Conservation (phyloP, 2,113 vertebrate species). For the Emydocephalus ijimae region DNA sequence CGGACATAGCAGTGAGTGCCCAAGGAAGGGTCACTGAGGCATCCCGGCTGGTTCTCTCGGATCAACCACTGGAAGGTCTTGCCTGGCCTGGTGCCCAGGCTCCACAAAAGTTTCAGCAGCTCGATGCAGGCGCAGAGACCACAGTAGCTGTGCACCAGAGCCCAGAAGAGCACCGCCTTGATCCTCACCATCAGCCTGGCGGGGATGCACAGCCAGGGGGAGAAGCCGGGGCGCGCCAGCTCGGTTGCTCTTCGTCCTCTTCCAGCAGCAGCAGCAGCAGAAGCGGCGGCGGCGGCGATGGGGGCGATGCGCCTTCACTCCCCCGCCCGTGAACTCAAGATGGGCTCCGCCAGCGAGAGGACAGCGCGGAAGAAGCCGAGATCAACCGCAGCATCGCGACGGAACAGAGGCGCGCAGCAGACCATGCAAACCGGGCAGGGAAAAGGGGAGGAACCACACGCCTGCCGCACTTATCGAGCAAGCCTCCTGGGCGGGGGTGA, state of each 20-base stretch:
- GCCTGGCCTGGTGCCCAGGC: constrained; percentile 78
- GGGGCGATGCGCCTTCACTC: not conserved
- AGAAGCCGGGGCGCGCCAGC: not conserved
- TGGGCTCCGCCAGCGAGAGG: constrained; percentile 23
- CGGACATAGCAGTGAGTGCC: constrained; percentile 96
- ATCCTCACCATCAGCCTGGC: constrained; percentile 72
- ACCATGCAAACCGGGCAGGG: constrained; percentile 10
- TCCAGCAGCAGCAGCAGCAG: constrained; percentile 20
- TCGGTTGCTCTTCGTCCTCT: constrained; percentile 18
- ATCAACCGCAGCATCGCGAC: not conserved
- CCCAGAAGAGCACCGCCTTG: constrained; percentile 83
- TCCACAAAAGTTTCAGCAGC: constrained; percentile 91
- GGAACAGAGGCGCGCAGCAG: constrained; percentile 9
- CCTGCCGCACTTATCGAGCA: not conserved
- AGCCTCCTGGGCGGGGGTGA: no score
- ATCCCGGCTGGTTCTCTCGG: constrained; percentile 84
- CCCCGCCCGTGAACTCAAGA: not conserved
- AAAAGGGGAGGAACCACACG: constrained; percentile 8
- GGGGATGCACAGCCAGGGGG: constrained; percentile 41
- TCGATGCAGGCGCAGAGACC: constrained; percentile 79
- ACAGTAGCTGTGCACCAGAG: constrained; percentile 84
- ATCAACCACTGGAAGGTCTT: constrained; percentile 82
- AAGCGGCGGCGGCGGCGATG: not conserved
- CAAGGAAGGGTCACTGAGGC: constrained; percentile 89
- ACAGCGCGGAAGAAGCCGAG: constrained; percentile 24